phyloP scores from a whole-genome alignment of 2,888 invertebrate genomes.

The Heteropelma amictum region DNA sequence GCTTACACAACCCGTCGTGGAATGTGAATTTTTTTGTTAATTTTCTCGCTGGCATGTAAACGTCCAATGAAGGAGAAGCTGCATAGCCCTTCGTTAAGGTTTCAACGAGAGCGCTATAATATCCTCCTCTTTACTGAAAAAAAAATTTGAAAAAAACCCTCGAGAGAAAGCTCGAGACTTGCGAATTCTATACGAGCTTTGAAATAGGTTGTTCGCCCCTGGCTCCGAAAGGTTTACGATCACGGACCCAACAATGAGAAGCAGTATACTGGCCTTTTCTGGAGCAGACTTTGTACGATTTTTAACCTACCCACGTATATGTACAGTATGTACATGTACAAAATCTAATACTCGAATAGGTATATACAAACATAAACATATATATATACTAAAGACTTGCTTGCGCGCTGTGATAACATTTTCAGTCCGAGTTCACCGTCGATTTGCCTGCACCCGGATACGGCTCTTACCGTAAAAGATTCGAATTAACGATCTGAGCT shows the following conservation, averaged over 20 bases:
- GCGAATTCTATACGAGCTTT: constrained; percentile 47
- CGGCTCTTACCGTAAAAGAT: constrained; percentile 45
- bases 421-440: constrained; percentile 47
- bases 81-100: constrained; percentile 30
- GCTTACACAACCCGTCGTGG: constrained; percentile 41
- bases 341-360: not conserved
- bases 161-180: constrained; percentile 33
- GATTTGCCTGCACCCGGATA: constrained; percentile 44
- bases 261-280: constrained; percentile 38
- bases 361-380: not conserved
- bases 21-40: constrained; percentile 66
- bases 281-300: no score
- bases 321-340: no score
- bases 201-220: constrained; percentile 39
- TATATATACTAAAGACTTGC: not conserved
- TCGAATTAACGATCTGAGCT: constrained; percentile 47
- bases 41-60: constrained; percentile 54
- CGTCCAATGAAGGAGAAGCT: constrained; percentile 21
- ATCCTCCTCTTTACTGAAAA: constrained; percentile 2
- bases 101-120: constrained; percentile 33
- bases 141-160: not conserved
- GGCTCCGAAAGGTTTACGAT: constrained; percentile 56
- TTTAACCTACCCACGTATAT: no score
- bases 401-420: constrained; percentile 39
- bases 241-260: constrained; percentile 26